Evolutionary conservation across 1,140 invertebrate species (phyloP).

Genomic region (Potamilus streckersoni): DNA sequence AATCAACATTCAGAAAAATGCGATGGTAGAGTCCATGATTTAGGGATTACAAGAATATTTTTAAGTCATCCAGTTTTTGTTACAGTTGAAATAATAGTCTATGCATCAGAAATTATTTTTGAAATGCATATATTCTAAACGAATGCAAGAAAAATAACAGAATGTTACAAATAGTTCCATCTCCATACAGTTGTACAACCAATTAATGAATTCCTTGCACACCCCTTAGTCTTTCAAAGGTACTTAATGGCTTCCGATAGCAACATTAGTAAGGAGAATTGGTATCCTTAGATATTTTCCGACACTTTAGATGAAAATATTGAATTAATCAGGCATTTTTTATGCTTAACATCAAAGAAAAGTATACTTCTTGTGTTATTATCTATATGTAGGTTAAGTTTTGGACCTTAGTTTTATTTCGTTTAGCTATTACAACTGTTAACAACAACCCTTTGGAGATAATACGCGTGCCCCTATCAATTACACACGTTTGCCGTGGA

Average conservation of each 20-base stretch:
- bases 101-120: not conserved
- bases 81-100: no score
- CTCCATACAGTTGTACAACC: not conserved
- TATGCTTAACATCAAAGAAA: conserved; percentile 11
- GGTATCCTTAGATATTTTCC: conserved; percentile 33
- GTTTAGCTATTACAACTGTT: not conserved
- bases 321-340: not conserved
- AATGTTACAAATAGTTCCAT: not conserved
- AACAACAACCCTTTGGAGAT: conserved; percentile 30
- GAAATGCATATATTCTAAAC: not conserved
- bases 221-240: conserved; percentile 5
- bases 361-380: not conserved
- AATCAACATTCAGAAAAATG: conserved; percentile 52
- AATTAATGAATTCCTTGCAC: no score
- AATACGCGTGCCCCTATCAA: conserved; percentile 48
- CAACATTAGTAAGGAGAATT: conserved; percentile 43
- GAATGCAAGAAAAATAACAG: not conserved
- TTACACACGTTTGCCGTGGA: conserved; percentile 45
- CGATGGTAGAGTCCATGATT: conserved; percentile 33
- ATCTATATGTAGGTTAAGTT: not conserved
- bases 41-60: not conserved
- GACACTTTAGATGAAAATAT: conserved; percentile 4
- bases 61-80: no score
- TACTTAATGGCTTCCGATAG: conserved; percentile 37
- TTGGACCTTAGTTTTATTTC: not conserved